phyloP scores from a whole-genome alignment of 2,113 vertebrate species.

The Emydocephalus ijimae region DNA sequence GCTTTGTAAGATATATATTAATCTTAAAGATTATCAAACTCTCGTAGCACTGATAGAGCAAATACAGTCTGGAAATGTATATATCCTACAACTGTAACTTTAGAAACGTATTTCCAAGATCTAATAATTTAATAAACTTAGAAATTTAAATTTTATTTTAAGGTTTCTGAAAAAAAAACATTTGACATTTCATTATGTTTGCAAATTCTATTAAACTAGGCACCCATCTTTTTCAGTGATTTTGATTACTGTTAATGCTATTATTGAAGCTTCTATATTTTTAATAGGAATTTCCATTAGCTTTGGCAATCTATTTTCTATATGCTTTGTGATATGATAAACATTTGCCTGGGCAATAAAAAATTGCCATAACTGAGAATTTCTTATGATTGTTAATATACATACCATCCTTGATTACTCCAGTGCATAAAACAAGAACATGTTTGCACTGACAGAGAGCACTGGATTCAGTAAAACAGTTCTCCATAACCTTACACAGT shows the following conservation, averaged over 20 bases:
- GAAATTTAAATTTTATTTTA: not conserved
- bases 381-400: not conserved
- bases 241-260: not conserved
- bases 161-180: constrained; percentile 16
- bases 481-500: not conserved
- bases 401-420: not conserved
- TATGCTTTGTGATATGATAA: not conserved
- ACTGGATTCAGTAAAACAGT: not conserved
- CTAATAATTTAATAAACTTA: constrained; percentile 44
- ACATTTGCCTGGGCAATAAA: not conserved
- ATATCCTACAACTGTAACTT: not conserved
- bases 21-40: not conserved
- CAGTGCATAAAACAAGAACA: not conserved
- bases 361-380: not conserved
- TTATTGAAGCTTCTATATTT: not conserved
- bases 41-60: not conserved
- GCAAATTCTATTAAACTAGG: not conserved
- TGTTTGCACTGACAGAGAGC: not conserved
- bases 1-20: too few species aligned
- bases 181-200: not conserved
- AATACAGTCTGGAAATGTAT: not conserved
- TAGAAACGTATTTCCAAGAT: constrained; percentile 28
- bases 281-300: not conserved
- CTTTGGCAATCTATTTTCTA: not conserved
- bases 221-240: constrained; percentile 6